Percentiles rank a stretch among this genome's conserved stretches.
Conservation (phyloP, 2,113 vertebrate species). For the Cichladusa arquata region DNA sequence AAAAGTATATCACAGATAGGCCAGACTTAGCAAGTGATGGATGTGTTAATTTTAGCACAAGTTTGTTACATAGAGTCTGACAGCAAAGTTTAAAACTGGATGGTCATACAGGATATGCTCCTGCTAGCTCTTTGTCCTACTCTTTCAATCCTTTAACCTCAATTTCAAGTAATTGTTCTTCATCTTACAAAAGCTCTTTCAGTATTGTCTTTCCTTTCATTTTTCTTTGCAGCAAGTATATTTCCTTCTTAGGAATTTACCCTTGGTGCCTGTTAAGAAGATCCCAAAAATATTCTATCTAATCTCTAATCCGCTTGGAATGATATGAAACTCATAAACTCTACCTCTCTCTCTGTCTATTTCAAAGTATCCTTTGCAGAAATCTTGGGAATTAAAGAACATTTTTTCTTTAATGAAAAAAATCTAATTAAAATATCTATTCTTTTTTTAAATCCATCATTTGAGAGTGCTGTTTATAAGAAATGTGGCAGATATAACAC, state of each 20-base stretch:
- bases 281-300: not conserved
- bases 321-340: not conserved
- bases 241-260: not conserved
- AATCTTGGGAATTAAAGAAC: not conserved
- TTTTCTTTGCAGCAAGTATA: not conserved
- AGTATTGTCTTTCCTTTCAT: not conserved
- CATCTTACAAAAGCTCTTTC: not conserved
- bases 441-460: not conserved
- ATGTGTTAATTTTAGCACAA: not conserved
- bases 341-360: not conserved
- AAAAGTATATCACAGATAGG: not conserved
- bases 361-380: not conserved
- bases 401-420: not conserved
- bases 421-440: not conserved
- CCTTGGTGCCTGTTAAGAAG: not conserved
- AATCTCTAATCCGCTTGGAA: not conserved
- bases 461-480: not conserved
- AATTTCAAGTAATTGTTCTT: not conserved
- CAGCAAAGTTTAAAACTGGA: not conserved
- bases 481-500: not conserved
- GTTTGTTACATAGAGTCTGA: too few species aligned
- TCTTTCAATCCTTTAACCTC: not conserved
- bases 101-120: not conserved
- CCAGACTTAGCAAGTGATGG: not conserved
- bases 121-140: not conserved